Percentiles rank a stretch among this genome's conserved stretches.
Evolutionary conservation across 2,888 invertebrate species (phyloP).

Genomic region (Eupithecia pulchellata): DNA sequence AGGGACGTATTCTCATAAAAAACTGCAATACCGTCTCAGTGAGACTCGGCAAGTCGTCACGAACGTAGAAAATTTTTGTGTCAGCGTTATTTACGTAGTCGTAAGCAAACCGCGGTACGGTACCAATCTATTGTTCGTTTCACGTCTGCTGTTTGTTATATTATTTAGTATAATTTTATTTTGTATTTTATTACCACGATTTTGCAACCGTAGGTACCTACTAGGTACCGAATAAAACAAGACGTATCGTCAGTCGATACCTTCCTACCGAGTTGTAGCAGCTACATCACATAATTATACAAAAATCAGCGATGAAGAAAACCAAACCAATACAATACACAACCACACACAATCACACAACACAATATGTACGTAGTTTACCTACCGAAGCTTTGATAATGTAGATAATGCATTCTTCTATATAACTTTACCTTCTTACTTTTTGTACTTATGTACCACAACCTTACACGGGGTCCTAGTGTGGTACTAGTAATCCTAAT

Average conservation of each 20-base stretch:
- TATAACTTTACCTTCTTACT: too few species aligned
- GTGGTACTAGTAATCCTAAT: too few species aligned
- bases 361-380: too few species aligned
- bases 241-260: not conserved
- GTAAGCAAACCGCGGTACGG: constrained; percentile 27
- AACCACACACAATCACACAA: too few species aligned
- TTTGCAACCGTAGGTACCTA: not conserved
- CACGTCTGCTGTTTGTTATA: constrained; percentile 3
- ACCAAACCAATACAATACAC: too few species aligned
- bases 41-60: constrained; percentile 19
- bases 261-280: not conserved
- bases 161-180: not conserved
- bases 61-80: constrained; percentile 34
- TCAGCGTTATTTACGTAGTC: constrained; percentile 33
- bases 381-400: not conserved
- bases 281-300: too few species aligned
- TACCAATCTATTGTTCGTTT: constrained; percentile 18
- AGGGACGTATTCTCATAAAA: constrained; percentile 24
- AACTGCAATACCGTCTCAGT: constrained; percentile 14
- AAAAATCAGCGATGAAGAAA: too few species aligned
- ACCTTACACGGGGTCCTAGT: too few species aligned
- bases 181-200: not conserved
- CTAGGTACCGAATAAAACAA: not conserved
- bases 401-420: too few species aligned
- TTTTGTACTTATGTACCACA: too few species aligned